Evolutionary conservation across 2,888 invertebrate species (phyloP).

Genomic region (Tenthredo notha): DNA sequence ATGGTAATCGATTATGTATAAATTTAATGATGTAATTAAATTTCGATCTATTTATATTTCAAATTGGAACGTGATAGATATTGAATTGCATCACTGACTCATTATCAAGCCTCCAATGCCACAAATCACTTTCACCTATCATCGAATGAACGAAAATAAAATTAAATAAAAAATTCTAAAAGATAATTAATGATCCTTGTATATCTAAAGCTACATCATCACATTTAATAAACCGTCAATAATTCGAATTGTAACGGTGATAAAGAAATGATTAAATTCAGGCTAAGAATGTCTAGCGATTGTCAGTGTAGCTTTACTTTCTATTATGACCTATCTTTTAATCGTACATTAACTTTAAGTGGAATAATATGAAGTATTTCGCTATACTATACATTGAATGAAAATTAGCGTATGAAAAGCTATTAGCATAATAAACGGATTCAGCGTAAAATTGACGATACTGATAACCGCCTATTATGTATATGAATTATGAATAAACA

Average conservation of each 20-base stretch:
- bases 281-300: constrained; percentile 3
- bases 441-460: neutral
- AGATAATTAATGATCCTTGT: neutral
- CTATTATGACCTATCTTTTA: constrained; percentile 8
- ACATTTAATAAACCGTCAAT: neutral
- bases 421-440: neutral
- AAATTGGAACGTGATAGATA: neutral
- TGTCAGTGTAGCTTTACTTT: neutral
- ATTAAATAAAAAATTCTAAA: neutral
- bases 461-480: neutral
- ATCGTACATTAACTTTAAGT: neutral
- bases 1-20: neutral
- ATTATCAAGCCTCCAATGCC: neutral
- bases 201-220: neutral
- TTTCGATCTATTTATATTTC: neutral
- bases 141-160: neutral
- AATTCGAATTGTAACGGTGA: neutral
- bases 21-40: constrained; percentile 2
- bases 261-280: constrained; percentile 4
- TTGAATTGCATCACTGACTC: neutral
- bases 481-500: neutral
- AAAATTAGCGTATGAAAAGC: neutral
- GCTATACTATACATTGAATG: neutral
- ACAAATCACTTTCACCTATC: constrained; percentile 1
- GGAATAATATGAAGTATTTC: neutral